Conservation (phyloP, 2,797 vertebrate species). For the Iguana delicatissima region DNA sequence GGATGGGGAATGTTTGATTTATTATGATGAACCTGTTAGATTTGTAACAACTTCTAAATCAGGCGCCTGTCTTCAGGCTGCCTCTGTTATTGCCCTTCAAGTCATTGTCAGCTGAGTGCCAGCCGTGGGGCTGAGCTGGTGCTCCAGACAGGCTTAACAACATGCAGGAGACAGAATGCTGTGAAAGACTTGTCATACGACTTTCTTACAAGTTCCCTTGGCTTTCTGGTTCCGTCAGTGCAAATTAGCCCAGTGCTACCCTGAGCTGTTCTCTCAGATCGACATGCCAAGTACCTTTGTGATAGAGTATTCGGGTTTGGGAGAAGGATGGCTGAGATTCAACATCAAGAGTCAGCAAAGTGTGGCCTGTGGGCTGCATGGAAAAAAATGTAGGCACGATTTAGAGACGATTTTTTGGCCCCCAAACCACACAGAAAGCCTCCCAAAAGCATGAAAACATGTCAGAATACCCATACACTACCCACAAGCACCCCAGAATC, state of each 20-base stretch:
- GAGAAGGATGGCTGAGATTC: background rate
- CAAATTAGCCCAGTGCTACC: too few relatives aligned
- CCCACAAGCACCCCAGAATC: too few relatives aligned
- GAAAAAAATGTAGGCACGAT: too few relatives aligned
- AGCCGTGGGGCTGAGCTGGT: background rate
- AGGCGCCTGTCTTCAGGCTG: conserved; percentile 6
- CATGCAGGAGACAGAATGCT: background rate
- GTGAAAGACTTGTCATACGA: background rate
- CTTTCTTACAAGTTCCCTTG: background rate
- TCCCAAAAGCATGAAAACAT: too few relatives aligned
- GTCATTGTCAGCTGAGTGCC: conserved; percentile 47
- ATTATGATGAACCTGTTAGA: conserved; percentile 13
- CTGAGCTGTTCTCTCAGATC: background rate
- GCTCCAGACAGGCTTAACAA: background rate
- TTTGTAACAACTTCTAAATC: conserved; percentile 25
- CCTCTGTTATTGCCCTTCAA: conserved; percentile 45
- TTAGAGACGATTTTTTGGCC: too few relatives aligned
- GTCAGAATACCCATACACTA: too few relatives aligned
- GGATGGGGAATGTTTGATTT: conserved; percentile 8
- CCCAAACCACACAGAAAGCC: too few relatives aligned
- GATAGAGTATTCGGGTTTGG: too few relatives aligned
- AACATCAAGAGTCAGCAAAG: too few relatives aligned
- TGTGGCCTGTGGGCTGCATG: too few relatives aligned
- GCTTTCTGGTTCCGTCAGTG: background rate
- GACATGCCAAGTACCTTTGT: background rate